Evolutionary conservation across 2,888 invertebrate species (phyloP).

Genomic region (Cyclophora punctaria): DNA sequence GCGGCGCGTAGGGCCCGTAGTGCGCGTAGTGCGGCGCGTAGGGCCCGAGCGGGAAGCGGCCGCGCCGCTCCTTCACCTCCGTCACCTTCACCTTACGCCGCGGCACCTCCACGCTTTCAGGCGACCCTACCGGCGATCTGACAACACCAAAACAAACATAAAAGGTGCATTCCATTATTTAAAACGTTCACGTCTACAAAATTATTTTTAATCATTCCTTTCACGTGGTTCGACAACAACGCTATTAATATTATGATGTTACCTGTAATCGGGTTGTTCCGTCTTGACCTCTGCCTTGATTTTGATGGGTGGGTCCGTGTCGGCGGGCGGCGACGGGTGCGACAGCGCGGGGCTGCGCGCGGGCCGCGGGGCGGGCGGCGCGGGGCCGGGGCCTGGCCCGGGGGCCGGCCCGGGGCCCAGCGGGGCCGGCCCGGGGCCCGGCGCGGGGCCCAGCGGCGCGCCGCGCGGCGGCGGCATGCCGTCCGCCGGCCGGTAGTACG

Average conservation of each 20-base stretch:
- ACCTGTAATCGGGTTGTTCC: slow-evolving; percentile 61
- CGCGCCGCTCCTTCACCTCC: slow-evolving; percentile 59
- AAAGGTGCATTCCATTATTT: no score
- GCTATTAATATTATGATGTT: background rate
- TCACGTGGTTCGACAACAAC: no score
- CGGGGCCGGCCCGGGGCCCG: slow-evolving; percentile 16
- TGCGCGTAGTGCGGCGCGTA: slow-evolving; percentile 68
- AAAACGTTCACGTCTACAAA: no score
- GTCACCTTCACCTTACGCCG: slow-evolving; percentile 66
- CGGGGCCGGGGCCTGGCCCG: slow-evolving; percentile 8
- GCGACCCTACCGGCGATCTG: slow-evolving; percentile 43
- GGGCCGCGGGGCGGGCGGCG: slow-evolving; percentile 6
- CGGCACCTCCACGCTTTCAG: slow-evolving; percentile 38
- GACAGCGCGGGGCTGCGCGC: slow-evolving; percentile 9
- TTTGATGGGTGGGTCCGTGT: slow-evolving; percentile 37
- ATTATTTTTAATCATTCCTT: no score
- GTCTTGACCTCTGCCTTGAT: slow-evolving; percentile 68
- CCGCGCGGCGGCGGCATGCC: slow-evolving; percentile 9
- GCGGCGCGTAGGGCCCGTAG: slow-evolving; percentile 62
- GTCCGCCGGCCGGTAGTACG: slow-evolving; percentile 1
- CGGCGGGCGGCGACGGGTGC: slow-evolving; percentile 10
- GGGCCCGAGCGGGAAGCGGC: slow-evolving; percentile 60
- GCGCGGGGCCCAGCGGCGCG: background rate
- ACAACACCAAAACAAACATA: no score
- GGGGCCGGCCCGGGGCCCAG: slow-evolving; percentile 3